A percentile compares a stretch with the other conserved stretches of the same genome.
phyloP scores from a whole-genome alignment of 2,888 invertebrate genomes.

The Drosophila mercatorum region DNA sequence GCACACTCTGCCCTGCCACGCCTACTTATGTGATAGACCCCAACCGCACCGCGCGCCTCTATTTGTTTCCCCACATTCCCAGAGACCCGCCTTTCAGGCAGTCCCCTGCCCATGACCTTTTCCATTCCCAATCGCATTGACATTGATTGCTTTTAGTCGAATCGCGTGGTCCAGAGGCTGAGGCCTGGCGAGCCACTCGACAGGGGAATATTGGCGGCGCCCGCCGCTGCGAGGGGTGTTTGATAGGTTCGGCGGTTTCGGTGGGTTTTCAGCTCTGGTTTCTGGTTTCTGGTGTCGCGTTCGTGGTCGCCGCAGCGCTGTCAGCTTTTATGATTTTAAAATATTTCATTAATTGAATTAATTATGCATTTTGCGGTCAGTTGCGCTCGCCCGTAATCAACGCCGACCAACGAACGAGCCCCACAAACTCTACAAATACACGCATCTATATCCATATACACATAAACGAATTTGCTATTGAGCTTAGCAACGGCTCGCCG shows the following conservation, averaged over 20 bases:
- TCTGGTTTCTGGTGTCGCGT: constrained; percentile 16
- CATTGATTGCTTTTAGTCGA: constrained; percentile 73
- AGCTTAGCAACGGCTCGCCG: not conserved
- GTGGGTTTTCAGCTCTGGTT: not conserved
- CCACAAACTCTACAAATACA: not conserved
- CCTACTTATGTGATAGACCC: constrained; percentile 1
- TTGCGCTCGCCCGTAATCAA: constrained; percentile 38
- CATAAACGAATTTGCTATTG: not conserved
- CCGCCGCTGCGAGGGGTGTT: not conserved
- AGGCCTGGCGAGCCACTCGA: constrained; percentile 9
- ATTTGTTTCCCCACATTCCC: not conserved
- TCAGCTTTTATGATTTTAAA: constrained; percentile 66
- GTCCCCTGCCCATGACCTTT: not conserved
- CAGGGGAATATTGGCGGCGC: constrained; percentile 22
- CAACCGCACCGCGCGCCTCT: not conserved
- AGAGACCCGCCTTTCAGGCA: no score
- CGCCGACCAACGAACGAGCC: constrained; percentile 8
- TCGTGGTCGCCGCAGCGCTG: constrained; percentile 27
- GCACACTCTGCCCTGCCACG: not conserved
- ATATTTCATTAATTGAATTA: constrained; percentile 75
- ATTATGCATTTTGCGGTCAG: constrained; percentile 69
- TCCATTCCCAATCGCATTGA: constrained; percentile 42
- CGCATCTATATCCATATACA: not conserved
- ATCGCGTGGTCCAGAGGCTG: constrained; percentile 37
- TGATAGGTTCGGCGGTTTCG: not conserved